Conservation (phyloP, 2,113 vertebrate species). For the Callospermophilus lateralis region DNA sequence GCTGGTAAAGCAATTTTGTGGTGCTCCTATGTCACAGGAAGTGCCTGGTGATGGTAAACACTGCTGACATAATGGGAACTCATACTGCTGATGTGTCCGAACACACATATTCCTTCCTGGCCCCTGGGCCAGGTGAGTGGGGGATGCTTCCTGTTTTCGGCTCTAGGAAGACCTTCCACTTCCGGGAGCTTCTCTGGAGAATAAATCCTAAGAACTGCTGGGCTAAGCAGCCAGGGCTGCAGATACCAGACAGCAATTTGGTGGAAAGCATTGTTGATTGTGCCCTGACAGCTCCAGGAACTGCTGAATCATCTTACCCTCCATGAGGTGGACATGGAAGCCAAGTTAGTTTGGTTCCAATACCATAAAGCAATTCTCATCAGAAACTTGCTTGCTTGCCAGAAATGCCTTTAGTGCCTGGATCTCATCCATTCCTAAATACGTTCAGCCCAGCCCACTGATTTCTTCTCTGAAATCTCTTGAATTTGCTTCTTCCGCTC, state of each 20-base stretch:
- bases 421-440: constrained; percentile 24
- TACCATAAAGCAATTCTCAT: neutral
- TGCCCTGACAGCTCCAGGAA: neutral
- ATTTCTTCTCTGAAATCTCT: neutral
- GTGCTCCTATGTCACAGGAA: constrained; percentile 68
- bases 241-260: constrained; percentile 30
- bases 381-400: constrained; percentile 12
- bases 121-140: constrained; percentile 64
- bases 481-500: neutral
- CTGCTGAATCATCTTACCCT: constrained; percentile 60
- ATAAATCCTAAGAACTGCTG: constrained; percentile 67
- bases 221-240: constrained; percentile 27
- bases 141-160: constrained; percentile 79
- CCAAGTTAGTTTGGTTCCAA: constrained; percentile 49
- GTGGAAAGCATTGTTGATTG: constrained; percentile 33
- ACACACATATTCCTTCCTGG: constrained; percentile 79
- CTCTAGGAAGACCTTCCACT: constrained; percentile 58
- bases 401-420: constrained; percentile 44
- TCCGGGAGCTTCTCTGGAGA: constrained; percentile 64
- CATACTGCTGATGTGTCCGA: neutral
- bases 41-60: constrained; percentile 63
- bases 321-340: neutral
- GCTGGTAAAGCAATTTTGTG: constrained; percentile 67
- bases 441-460: neutral
- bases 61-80: constrained; percentile 78